These are phyloP conservation scores for Pteropus rufus DNA, from an alignment of 2,797 vertebrate species.

Conservation along the genomic window DNA sequence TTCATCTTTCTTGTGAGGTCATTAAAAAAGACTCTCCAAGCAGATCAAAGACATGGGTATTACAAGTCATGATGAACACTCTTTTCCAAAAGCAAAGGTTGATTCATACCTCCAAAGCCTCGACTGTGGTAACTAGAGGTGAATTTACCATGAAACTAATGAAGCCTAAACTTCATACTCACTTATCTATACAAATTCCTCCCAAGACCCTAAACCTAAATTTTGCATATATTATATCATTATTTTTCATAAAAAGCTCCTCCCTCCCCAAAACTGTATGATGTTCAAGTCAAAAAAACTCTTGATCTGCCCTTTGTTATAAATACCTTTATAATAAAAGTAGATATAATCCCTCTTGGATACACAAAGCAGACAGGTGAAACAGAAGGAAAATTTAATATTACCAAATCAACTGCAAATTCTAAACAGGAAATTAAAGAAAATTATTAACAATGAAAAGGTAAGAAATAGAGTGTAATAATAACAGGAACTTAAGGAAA, in stretches of 20 bases:
- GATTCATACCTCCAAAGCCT: not conserved
- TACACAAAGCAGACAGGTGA: conserved; percentile 36
- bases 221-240: not conserved
- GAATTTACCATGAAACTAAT: not conserved
- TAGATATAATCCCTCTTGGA: not conserved
- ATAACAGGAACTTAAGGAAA: conserved; percentile 41
- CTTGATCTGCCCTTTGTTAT: not conserved
- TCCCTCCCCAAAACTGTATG: not conserved
- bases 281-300: conserved; percentile 1
- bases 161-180: not conserved
- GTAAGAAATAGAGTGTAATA: conserved; percentile 12
- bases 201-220: not conserved
- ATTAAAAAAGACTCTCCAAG: not conserved
- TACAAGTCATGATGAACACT: not conserved
- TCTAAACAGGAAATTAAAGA: conserved; percentile 58
- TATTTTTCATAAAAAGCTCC: not conserved
- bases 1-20: not conserved
- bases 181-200: not conserved
- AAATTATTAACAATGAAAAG: conserved; percentile 49
- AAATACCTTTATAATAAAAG: conserved; percentile 17
- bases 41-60: not conserved
- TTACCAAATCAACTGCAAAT: conserved; percentile 38
- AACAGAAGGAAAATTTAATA: conserved; percentile 1
- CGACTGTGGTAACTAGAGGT: not conserved
- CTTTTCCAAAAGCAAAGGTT: conserved; percentile 21